These are phyloP conservation scores for Galaxias olidus DNA, from an alignment of 2,797 vertebrate species.

Conservation along the genomic window DNA sequence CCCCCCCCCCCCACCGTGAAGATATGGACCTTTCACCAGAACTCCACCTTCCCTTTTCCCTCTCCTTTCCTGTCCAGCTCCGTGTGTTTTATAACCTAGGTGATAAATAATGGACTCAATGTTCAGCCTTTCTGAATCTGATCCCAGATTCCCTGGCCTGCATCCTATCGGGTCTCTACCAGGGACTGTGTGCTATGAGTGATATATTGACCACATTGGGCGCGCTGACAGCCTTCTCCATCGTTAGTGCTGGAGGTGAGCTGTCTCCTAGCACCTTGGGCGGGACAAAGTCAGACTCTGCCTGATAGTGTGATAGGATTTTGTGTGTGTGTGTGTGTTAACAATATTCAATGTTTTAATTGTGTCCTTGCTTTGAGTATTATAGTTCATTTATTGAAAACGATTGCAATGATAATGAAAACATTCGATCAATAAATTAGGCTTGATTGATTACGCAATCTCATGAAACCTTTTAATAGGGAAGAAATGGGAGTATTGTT, in stretches of 20 bases:
- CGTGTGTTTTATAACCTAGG: conserved; percentile 47
- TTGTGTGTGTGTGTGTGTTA: no score
- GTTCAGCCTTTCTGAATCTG: conserved; percentile 22
- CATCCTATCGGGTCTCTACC: conserved; percentile 47
- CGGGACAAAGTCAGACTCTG: no score
- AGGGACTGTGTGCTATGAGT: conserved; percentile 41
- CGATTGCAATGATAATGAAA: no score
- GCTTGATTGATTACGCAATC: not conserved
- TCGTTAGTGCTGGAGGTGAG: conserved; percentile 22
- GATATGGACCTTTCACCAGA: no score
- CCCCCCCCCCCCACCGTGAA: not conserved
- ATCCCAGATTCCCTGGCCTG: conserved; percentile 52
- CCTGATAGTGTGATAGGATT: no score
- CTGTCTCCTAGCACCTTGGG: conserved; percentile 23
- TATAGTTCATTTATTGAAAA: no score
- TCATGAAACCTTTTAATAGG: not conserved
- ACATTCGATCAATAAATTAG: not conserved
- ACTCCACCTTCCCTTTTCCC: not conserved
- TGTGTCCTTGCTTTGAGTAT: conserved; percentile 17
- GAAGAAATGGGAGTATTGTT: not conserved
- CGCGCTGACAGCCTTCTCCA: conserved; percentile 55
- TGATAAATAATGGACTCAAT: conserved; percentile 61
- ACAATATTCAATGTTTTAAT: not conserved
- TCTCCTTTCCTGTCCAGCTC: conserved; percentile 35
- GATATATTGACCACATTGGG: conserved; percentile 54